Evolutionary conservation across 1,140 invertebrate genomes (phyloP).

Genomic region (Anagrus nilaparvatae): DNA sequence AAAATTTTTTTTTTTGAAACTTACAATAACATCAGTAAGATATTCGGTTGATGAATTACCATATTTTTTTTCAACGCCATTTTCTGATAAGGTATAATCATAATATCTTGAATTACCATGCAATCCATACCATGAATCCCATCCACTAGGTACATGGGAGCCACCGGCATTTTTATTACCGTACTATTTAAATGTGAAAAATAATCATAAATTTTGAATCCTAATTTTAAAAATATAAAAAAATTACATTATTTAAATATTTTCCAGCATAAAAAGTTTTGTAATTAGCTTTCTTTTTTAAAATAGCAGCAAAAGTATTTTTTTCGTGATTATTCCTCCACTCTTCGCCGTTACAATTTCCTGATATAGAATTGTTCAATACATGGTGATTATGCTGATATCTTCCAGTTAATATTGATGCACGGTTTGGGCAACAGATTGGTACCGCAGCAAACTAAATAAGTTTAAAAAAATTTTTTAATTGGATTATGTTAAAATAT

Average conservation of each 20-base stretch:
- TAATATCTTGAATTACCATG: constrained; percentile 82
- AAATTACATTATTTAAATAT: constrained; percentile 67
- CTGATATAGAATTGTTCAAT: constrained; percentile 64
- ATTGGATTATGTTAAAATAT: no score
- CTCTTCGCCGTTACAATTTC: constrained; percentile 58
- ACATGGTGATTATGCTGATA: constrained; percentile 77
- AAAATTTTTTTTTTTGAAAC: constrained; percentile 28
- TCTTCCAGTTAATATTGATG: constrained; percentile 73
- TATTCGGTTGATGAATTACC: constrained; percentile 53
- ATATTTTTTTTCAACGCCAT: constrained; percentile 53
- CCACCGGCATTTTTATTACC: constrained; percentile 48
- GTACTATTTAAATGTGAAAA: constrained; percentile 45
- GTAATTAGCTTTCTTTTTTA: constrained; percentile 55
- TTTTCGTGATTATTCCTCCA: constrained; percentile 60
- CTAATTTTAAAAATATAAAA: no score
- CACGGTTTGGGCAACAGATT: constrained; percentile 81
- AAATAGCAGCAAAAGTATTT: constrained; percentile 54
- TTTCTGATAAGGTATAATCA: constrained; percentile 76
- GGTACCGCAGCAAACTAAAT: constrained; percentile 69
- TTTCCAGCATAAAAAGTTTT: constrained; percentile 78
- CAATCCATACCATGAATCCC: constrained; percentile 70
- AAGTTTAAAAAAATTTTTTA: no score
- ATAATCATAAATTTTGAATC: no score
- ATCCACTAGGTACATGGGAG: constrained; percentile 63
- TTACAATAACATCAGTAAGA: constrained; percentile 76